Evolutionary conservation across 1,140 invertebrate species (phyloP).

Genomic region (Orius laevigatus): DNA sequence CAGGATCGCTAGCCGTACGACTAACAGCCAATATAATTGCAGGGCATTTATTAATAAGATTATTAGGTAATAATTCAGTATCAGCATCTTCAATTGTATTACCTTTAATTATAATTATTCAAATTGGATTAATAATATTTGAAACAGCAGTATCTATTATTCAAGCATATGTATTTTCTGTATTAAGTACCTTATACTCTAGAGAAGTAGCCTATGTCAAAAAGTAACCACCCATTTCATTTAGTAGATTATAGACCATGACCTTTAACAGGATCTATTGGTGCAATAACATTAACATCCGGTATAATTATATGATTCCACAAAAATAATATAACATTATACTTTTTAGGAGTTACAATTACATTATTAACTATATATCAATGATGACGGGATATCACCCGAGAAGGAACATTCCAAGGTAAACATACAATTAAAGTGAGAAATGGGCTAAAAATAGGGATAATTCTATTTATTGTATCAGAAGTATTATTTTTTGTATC

Average conservation of each 20-base stretch:
- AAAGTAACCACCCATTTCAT: slow-evolving; percentile 33
- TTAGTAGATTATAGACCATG: slow-evolving; percentile 38
- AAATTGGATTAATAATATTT: slow-evolving; percentile 33
- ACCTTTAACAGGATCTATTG: slow-evolving; percentile 31
- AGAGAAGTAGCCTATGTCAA: too few relatives aligned
- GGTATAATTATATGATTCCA: slow-evolving; percentile 35
- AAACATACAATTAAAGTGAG: slow-evolving; percentile 29
- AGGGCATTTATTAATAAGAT: slow-evolving; percentile 39
- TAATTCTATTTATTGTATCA: slow-evolving; percentile 50
- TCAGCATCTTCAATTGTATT: slow-evolving; percentile 29
- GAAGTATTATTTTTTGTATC: too few relatives aligned
- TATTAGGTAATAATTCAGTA: slow-evolving; percentile 32
- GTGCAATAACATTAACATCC: too few relatives aligned
- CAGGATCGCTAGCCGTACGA: slow-evolving; percentile 41
- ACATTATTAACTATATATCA: slow-evolving; percentile 35
- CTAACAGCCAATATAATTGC: slow-evolving; percentile 52
- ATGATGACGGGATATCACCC: slow-evolving; percentile 46
- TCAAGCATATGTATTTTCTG: slow-evolving; percentile 37
- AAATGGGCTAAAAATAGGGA: slow-evolving; percentile 35
- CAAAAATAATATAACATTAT: slow-evolving; percentile 27
- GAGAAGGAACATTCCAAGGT: slow-evolving; percentile 39
- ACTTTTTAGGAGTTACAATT: slow-evolving; percentile 30
- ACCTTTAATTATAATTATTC: too few relatives aligned
- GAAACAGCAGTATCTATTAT: slow-evolving; percentile 34
- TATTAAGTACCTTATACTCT: slow-evolving; percentile 33